These are phyloP conservation scores for Sinocyclocheilus anophthalmus DNA, from an alignment of 2,113 vertebrate species.

Conservation along the genomic window DNA sequence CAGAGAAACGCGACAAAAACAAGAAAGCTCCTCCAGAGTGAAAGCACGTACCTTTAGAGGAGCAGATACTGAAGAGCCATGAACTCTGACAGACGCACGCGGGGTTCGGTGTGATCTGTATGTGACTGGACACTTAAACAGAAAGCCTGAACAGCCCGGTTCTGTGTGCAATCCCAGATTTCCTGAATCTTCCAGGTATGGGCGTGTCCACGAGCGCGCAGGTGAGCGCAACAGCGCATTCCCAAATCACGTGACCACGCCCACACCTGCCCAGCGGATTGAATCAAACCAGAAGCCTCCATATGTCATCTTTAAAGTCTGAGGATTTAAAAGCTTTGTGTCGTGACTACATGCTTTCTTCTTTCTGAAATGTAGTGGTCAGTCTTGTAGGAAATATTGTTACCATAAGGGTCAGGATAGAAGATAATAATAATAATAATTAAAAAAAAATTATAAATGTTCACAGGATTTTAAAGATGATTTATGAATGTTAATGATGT, in stretches of 20 bases:
- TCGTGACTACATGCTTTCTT: not conserved
- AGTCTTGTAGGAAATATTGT: not conserved
- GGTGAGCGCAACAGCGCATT: slow-evolving; percentile 56
- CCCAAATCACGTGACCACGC: slow-evolving; percentile 28
- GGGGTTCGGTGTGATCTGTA: not conserved
- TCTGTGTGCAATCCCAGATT: slow-evolving; percentile 45
- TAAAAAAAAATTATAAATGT: not conserved
- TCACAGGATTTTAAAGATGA: not conserved
- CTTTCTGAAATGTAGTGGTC: not conserved
- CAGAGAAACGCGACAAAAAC: not conserved
- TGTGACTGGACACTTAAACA: not conserved
- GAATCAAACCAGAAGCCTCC: not conserved
- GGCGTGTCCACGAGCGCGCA: slow-evolving; percentile 66
- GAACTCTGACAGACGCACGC: not conserved
- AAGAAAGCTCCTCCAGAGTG: not conserved
- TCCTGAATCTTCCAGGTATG: slow-evolving; percentile 77
- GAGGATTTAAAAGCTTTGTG: not conserved
- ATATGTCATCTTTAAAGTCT: not conserved
- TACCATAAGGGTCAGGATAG: not conserved
- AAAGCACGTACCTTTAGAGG: slow-evolving; percentile 22
- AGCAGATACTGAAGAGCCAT: not conserved
- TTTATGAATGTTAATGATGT: no score
- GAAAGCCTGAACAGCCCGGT: not conserved
- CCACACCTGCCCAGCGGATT: not conserved
- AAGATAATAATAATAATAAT: not conserved